Conservation (phyloP, 2,797 vertebrate species). For the Pipistrellus nathusii region DNA sequence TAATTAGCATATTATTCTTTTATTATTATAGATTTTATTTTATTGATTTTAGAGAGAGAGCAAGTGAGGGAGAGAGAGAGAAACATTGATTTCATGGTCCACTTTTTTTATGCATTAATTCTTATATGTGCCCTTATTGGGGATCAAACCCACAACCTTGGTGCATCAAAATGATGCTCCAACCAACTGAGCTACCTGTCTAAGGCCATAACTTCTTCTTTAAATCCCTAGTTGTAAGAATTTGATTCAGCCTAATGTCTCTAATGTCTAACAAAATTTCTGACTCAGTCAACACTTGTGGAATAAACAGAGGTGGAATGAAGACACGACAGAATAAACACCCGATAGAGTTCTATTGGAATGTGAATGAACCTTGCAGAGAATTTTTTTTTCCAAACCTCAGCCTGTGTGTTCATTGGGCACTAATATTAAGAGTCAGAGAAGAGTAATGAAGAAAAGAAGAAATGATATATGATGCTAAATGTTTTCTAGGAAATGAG, state of each 20-base stretch:
- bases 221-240: background rate
- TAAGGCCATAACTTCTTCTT: background rate
- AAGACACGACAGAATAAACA: background rate
- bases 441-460: background rate
- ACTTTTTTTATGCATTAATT: background rate
- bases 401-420: background rate
- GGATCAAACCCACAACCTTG: background rate
- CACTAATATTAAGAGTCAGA: background rate
- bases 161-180: background rate
- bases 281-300: background rate
- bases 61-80: background rate
- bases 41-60: background rate
- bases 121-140: background rate
- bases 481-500: background rate
- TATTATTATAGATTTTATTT: background rate
- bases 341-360: background rate
- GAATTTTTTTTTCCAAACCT: background rate
- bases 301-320: background rate
- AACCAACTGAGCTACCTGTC: background rate
- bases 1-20: too few relatives aligned
- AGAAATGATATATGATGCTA: background rate
- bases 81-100: background rate
- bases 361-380: background rate
- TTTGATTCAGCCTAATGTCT: background rate
- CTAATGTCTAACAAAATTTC: background rate